Evolutionary conservation across 2,797 vertebrate species (phyloP).

Genomic region (Thunnus albacares): DNA sequence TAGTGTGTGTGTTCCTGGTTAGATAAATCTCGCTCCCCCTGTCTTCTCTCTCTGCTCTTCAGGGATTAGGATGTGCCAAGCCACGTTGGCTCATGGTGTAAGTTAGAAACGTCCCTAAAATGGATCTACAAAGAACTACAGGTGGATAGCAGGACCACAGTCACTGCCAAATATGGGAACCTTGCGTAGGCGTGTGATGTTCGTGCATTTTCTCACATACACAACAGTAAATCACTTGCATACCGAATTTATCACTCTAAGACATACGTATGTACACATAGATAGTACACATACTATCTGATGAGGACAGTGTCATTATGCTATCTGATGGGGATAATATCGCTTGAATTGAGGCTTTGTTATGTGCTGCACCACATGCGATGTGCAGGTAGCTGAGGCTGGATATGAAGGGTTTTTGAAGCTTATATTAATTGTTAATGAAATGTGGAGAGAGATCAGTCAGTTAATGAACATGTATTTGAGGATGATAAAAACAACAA

Average conservation of each 20-base stretch:
- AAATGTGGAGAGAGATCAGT: not conserved
- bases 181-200: slow-evolving; percentile 8
- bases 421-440: not conserved
- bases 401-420: not conserved
- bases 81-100: slow-evolving; percentile 38
- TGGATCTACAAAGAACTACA: slow-evolving; percentile 22
- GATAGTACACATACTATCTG: slow-evolving; percentile 34
- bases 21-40: slow-evolving; percentile 52
- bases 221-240: slow-evolving; percentile 21
- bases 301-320: slow-evolving; percentile 47
- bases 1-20: slow-evolving; percentile 57
- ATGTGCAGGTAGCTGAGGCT: slow-evolving; percentile 6
- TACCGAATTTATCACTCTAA: slow-evolving; percentile 38
- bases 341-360: not conserved
- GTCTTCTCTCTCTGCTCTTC: slow-evolving; percentile 39
- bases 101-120: slow-evolving; percentile 40
- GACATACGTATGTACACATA: slow-evolving; percentile 20
- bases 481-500: not conserved
- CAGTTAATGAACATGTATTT: not conserved
- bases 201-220: slow-evolving; percentile 36
- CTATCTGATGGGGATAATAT: slow-evolving; percentile 55
- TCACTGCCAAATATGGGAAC: slow-evolving; percentile 44
- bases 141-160: slow-evolving; percentile 25
- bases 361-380: not conserved
- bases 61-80: slow-evolving; percentile 51